Base-by-base conservation (phyloP, 2,888 invertebrate species). In the Ectobius pallidus region DNA sequence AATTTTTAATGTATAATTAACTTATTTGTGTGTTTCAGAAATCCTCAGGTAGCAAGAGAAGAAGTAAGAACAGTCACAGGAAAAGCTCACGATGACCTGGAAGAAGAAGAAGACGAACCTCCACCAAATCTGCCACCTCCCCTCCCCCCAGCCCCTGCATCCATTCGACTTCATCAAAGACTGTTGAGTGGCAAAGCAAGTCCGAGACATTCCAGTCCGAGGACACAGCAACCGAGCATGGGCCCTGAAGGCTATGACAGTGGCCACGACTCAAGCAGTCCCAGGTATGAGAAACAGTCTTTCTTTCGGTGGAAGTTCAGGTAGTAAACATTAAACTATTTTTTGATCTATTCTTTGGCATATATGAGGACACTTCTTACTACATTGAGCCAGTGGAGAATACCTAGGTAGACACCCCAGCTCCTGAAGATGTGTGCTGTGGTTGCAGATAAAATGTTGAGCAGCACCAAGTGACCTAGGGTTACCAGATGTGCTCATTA, bases 201-300 rank as follows among this genome's bases (percentile, higher is more conserved):
- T 1, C 22, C 63, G 11, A 39, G 63, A 1, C 52, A 52, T 52
- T 14, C 52, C 25, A 52, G 52, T 52, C 39, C 22, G 1, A 63
- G 63, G 22, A 27, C 65, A 6, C 65, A 44, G 9, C 44, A 44
- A 20, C 63, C 34, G 18, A 22, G 14, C 16, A 14, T 42, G 11
- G 55, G 25, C 3, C 25, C 89, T 16, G 70, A 70, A 42, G 70
- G 58, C 16, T 72, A 58, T n/a, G 71, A 72, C 80, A 93, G 93
- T 78, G 93, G 93, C 0, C 93, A 93, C 78, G 93, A 94, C 79
- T 93, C 93, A 0, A 93, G 69, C 61, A 72, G 72, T 61, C 58
- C 70, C 39, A 55, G 70, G 58, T 58, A 55, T 61, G 58, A 3
- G 16, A 61, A 25, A 34, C 27, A 39, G 25, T 39, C 22, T n/a